Percentiles rank a stretch among this genome's conserved stretches.
These are phyloP conservation scores for Microchirus variegatus DNA, from an alignment of 2,797 vertebrate genomes.

Conservation along the genomic window DNA sequence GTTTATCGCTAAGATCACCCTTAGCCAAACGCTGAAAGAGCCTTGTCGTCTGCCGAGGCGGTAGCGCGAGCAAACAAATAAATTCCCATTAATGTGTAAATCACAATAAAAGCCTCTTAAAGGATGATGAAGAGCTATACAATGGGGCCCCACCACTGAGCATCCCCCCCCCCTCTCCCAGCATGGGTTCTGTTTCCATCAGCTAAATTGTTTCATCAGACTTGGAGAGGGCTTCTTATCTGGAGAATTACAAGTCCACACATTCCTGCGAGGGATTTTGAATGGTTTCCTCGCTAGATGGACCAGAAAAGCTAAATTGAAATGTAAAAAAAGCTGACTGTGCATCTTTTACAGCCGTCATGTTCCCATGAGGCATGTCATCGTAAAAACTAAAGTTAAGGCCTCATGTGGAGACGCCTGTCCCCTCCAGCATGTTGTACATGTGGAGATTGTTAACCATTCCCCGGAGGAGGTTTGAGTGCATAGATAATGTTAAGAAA, in stretches of 20 bases:
- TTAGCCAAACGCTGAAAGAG: slow-evolving; percentile 10
- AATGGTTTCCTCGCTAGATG: slow-evolving; percentile 1
- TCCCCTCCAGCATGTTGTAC: slow-evolving; percentile 26
- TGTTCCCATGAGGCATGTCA: slow-evolving; percentile 8
- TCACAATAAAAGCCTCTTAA: slow-evolving; percentile 78
- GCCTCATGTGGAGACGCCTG: slow-evolving; percentile 9
- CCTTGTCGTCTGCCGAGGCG: slow-evolving; percentile 57
- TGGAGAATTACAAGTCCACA: slow-evolving; percentile 55
- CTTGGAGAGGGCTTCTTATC: slow-evolving; percentile 64
- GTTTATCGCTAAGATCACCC: slow-evolving; percentile 37
- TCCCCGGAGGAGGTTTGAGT: slow-evolving; percentile 35
- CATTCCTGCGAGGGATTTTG: slow-evolving; percentile 45
- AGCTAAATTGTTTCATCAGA: slow-evolving; percentile 73
- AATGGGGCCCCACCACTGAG: slow-evolving; percentile 65
- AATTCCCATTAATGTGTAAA: slow-evolving; percentile 78
- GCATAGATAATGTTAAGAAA: slow-evolving; percentile 48
- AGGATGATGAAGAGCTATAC: slow-evolving; percentile 71
- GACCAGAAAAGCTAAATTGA: slow-evolving; percentile 11
- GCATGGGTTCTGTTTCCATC: slow-evolving; percentile 68
- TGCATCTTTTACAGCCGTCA: slow-evolving; percentile 9
- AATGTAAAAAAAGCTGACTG: slow-evolving; percentile 39
- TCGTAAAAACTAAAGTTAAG: slow-evolving; percentile 17
- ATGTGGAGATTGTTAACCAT: slow-evolving; percentile 33
- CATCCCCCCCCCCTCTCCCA: slow-evolving; percentile 63
- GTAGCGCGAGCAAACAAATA: slow-evolving; percentile 73